These are phyloP conservation scores for Drosophila parvula DNA, from an alignment of 1,140 invertebrate genomes.

Conservation along the genomic window DNA sequence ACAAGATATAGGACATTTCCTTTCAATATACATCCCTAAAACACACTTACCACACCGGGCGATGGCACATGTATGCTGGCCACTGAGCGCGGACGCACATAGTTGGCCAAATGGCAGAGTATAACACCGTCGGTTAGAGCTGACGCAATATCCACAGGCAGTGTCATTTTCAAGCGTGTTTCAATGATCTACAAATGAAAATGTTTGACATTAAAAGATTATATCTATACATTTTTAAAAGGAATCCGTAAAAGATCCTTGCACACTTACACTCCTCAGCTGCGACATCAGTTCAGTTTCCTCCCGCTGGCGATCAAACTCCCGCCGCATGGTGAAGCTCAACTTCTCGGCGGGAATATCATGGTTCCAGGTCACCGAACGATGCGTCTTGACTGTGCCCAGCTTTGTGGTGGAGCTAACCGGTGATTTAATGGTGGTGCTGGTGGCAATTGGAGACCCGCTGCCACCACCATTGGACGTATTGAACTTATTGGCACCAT, in stretches of 20 bases:
- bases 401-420: constrained; percentile 82
- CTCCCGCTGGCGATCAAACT: constrained; percentile 95
- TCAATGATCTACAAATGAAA: constrained; percentile 91
- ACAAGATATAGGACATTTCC: too few species aligned
- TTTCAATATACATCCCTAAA: not conserved
- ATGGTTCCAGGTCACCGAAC: constrained; percentile 87
- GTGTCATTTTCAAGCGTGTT: constrained; percentile 93
- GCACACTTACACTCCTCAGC: constrained; percentile 89
- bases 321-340: constrained; percentile 95
- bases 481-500: constrained; percentile 64
- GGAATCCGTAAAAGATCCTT: not conserved
- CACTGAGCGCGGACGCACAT: constrained; percentile 94
- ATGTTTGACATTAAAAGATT: not conserved
- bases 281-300: constrained; percentile 94
- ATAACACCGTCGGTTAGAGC: constrained; percentile 96
- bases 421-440: constrained; percentile 61
- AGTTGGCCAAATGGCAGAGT: constrained; percentile 96
- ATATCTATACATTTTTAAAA: not conserved
- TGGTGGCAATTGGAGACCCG: constrained; percentile 2
- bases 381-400: constrained; percentile 69
- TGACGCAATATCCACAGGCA: constrained; percentile 94
- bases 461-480: constrained; percentile 62
- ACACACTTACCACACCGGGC: constrained; percentile 92
- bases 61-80: constrained; percentile 97
- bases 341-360: constrained; percentile 90